Evolutionary conservation across 2,113 vertebrate species (phyloP), one percentile per base, ranked within the genome.

Genomic region (Gallinago undulata): DNA sequence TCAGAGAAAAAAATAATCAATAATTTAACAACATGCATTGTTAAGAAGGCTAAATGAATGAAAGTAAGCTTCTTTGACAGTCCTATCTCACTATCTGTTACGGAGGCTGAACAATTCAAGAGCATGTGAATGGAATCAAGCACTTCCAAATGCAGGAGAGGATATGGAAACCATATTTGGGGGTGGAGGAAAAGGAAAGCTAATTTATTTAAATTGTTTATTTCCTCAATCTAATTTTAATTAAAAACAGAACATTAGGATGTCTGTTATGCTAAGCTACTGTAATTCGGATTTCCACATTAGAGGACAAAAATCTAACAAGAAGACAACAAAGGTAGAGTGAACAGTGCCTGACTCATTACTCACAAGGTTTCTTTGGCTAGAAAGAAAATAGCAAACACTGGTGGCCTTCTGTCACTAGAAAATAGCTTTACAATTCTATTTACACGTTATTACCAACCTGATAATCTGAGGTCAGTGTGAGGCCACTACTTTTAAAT

Each of bases 151-250:
- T 16, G 47, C 53, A 55, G 53, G 48, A 37, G 45, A 92, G 64
- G 62, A 78, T 90, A 92, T 18, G 48, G 73, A 84, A 93, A 87
- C 22, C 3, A 4, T 27, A 84, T 82, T 68, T 55, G 3, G 39
- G 28, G 7, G 10, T 13, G n/a, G 14, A 6, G 31, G 43, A 30
- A 19, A 17, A 73, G 48, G 90, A 62, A 81, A 95, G 41, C 67
- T 64, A 84, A 64, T 80, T 92, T 91, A 81, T 94, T 93, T 89
- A 91, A 94, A 89, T 83, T 92, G 89, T 89, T 94, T 94, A 97
- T 94, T 96, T 95, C 87, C 94, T 91, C 77, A 68, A 89, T 87
- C 51, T 72, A 89, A 72, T 87, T 92, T 94, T 95, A 96, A 97
- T 96, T 96, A 94, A 91, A 94, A 84, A 1, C 96, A 96, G 91